Conservation (phyloP, 1,140 invertebrate genomes). For the Capitella teleta region DNA sequence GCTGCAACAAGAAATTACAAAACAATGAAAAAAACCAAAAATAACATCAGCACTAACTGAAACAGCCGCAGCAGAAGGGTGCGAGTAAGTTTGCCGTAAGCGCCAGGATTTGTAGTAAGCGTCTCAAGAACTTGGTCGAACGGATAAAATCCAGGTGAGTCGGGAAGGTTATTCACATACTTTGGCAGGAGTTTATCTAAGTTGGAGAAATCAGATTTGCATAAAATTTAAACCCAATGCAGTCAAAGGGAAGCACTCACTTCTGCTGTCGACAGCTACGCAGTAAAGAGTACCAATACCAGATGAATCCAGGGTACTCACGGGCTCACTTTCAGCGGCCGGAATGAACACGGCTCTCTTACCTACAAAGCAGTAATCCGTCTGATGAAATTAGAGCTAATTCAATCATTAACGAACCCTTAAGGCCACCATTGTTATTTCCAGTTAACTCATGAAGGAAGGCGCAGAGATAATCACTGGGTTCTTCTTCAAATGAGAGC, state of each 20-base stretch:
- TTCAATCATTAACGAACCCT: no score
- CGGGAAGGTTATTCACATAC: neutral
- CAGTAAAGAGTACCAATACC: neutral
- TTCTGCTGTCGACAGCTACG: neutral
- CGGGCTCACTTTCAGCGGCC: no score
- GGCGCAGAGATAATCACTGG: no score
- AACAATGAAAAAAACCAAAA: constrained; percentile 1
- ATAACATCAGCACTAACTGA: neutral
- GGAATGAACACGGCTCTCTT: no score
- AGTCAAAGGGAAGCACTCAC: neutral
- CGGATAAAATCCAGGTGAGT: constrained; percentile 21
- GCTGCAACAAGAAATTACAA: constrained; percentile 13
- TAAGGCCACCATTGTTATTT: no score
- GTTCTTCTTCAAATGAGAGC: no score
- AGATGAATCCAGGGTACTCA: no score
- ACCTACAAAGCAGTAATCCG: no score
- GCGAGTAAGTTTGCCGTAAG: constrained; percentile 20
- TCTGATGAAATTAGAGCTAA: no score
- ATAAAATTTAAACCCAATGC: neutral
- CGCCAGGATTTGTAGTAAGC: constrained; percentile 20
- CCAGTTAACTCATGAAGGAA: no score
- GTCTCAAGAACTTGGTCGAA: constrained; percentile 25
- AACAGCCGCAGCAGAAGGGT: no score
- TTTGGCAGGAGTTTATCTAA: neutral
- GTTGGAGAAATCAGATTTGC: neutral